Conservation (phyloP, 2,888 invertebrate species). For the Spodoptera picta region DNA sequence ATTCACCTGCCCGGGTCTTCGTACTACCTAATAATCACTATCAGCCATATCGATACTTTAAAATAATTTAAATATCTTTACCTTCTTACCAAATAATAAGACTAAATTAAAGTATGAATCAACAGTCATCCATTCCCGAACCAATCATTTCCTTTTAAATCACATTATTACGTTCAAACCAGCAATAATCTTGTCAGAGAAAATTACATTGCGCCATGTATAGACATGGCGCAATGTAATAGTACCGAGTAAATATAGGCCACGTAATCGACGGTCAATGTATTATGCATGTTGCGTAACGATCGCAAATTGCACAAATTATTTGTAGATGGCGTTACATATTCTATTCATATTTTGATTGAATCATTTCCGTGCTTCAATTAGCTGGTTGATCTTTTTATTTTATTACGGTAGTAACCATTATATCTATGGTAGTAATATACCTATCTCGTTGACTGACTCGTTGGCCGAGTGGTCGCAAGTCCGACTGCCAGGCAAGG, state of each 20-base stretch:
- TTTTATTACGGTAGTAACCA: too few species aligned
- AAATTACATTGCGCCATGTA: conserved; percentile 9
- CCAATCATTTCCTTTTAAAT: conserved; percentile 1
- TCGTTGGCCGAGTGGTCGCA: too few species aligned
- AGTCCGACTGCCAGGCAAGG: too few species aligned
- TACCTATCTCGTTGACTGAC: too few species aligned
- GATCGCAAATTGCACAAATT: conserved; percentile 9
- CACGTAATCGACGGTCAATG: conserved; percentile 8
- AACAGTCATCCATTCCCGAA: not conserved
- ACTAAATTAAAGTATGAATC: conserved; percentile 1
- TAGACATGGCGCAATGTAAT: conserved; percentile 10
- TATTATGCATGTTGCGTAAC: conserved; percentile 9
- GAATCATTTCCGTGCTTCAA: not conserved
- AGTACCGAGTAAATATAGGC: conserved; percentile 9
- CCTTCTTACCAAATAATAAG: not conserved
- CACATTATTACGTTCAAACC: not conserved
- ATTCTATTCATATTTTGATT: conserved; percentile 1
- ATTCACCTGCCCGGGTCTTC: too few species aligned
- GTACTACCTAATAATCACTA: too few species aligned
- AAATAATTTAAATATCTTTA: too few species aligned
- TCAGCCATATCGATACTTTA: too few species aligned
- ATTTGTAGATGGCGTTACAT: not conserved
- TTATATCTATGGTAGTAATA: too few species aligned
- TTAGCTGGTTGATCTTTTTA: not conserved
- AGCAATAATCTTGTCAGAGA: conserved; percentile 1